Evolutionary conservation across 2,888 invertebrate species (phyloP).

Genomic region (Junonia oenone): DNA sequence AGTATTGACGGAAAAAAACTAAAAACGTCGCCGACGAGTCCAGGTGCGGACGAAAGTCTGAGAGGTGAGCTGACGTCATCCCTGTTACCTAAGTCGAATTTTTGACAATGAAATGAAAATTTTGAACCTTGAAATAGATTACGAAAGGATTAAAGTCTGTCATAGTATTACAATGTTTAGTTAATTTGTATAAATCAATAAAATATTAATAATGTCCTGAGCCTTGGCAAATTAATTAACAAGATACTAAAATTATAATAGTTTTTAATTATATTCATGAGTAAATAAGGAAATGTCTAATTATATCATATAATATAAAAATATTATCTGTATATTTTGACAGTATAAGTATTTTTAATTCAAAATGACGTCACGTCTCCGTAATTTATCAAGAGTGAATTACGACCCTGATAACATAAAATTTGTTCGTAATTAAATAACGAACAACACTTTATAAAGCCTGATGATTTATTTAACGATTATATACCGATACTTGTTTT

Average conservation of each 20-base stretch:
- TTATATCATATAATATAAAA: too few relatives aligned
- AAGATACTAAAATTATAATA: too few relatives aligned
- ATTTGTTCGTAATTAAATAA: neutral
- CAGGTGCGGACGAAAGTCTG: slow-evolving; percentile 47
- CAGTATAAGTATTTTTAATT: neutral
- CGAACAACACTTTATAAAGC: neutral
- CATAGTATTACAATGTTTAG: neutral
- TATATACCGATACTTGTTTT: neutral
- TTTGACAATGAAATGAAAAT: neutral
- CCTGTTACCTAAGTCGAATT: neutral
- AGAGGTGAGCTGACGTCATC: neutral
- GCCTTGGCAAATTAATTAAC: too few relatives aligned
- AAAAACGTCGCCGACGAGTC: slow-evolving; percentile 40
- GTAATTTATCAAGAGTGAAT: neutral
- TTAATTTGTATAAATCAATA: neutral
- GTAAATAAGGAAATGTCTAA: too few relatives aligned
- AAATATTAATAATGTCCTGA: too few relatives aligned
- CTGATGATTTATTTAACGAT: slow-evolving; percentile 9
- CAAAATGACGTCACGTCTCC: neutral
- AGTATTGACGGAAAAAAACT: slow-evolving; percentile 49
- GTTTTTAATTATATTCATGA: neutral
- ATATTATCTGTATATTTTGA: too few relatives aligned
- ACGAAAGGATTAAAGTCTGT: neutral
- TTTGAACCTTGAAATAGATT: neutral
- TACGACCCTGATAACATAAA: neutral